These are phyloP conservation scores for Xyrichtys novacula DNA, from an alignment of 2,797 vertebrate genomes.

Conservation along the genomic window DNA sequence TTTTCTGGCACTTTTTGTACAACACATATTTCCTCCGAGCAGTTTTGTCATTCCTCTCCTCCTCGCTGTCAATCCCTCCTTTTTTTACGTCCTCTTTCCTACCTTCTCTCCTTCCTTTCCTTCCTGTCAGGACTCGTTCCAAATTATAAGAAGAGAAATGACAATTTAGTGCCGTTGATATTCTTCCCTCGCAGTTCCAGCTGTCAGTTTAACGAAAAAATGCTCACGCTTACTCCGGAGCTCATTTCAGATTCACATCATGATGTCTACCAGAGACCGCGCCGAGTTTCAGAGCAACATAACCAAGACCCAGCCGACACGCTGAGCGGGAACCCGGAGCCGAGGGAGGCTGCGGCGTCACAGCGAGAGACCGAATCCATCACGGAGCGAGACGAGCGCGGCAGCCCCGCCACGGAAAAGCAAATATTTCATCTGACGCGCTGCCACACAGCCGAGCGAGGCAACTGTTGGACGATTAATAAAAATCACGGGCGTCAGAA, in stretches of 20 bases:
- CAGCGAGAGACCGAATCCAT: conserved; percentile 41
- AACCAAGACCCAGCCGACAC: conserved; percentile 15
- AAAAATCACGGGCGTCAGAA: conserved; percentile 28
- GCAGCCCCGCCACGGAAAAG: conserved; percentile 7
- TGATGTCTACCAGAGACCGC: conserved; percentile 31
- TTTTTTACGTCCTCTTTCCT: background rate
- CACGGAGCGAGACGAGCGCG: conserved; percentile 17
- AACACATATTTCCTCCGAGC: background rate
- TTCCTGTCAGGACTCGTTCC: conserved; percentile 1
- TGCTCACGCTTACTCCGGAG: conserved; percentile 32
- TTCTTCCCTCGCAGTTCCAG: conserved; percentile 20
- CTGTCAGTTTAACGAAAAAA: conserved; percentile 31
- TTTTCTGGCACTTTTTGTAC: background rate
- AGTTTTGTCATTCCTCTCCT: background rate
- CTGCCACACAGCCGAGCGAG: conserved; percentile 2
- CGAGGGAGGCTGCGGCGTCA: background rate
- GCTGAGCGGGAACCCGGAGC: conserved; percentile 5
- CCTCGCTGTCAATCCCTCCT: background rate
- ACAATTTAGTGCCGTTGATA: conserved; percentile 19
- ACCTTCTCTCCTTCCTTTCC: background rate
- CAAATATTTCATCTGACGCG: conserved; percentile 49
- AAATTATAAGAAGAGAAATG: conserved; percentile 19
- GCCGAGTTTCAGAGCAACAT: conserved; percentile 17
- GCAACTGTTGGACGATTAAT: conserved; percentile 53
- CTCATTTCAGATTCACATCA: conserved; percentile 47